Base-by-base conservation (phyloP, 2,888 invertebrate genomes). In the Coenonympha arcania region DNA sequence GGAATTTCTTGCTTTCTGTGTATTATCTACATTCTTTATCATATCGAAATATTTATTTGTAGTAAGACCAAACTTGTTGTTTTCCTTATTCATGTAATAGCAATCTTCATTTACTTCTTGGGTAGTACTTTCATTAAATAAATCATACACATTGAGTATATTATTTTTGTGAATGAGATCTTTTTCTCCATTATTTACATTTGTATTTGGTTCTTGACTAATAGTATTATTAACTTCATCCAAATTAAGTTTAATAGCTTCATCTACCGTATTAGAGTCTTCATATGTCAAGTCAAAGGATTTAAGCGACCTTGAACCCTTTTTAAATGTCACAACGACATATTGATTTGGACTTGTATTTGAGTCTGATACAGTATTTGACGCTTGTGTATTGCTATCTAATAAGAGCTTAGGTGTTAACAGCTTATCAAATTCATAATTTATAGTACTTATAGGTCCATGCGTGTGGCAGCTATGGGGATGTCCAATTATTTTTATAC, bases 401-500 rank as follows among this genome's bases (percentile, higher is more conserved):
- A 39, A 24, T 22, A 39, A 37, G 22, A 15, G 1, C 15, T 6
- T 20, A 36, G 36, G 6, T 11, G 49, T 43, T 11, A 16, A 24
- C 18, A 34, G 37, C 19, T 40, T 44, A 18, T 50, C 44, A 26
- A 19, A 37, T 3, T 55, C 47, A 11, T 36, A 8, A 20, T 24
- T 40, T 1, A 11, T 20, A 8, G 40, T 3, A 18, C 16, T 31
- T 5, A 20, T 24, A 20, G 37, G 37, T n/a, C 6, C 8, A 3
- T 20, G 18, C 16, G 36, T 24, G 1, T 43, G 42, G 2, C 5
- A 16, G 8, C 19, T 18, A n/a, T 44, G 44, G 0, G 39, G 6
- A 3, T 6, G 13, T 15, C 13, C 24, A 41, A 18, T 11, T 11
- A 64, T 20, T 54, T 66, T 66, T 0, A 76, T 11, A 34, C 74